Evolutionary conservation across 1,140 invertebrate species (phyloP).

Genomic region (Thaumatotibia leucotreta): DNA sequence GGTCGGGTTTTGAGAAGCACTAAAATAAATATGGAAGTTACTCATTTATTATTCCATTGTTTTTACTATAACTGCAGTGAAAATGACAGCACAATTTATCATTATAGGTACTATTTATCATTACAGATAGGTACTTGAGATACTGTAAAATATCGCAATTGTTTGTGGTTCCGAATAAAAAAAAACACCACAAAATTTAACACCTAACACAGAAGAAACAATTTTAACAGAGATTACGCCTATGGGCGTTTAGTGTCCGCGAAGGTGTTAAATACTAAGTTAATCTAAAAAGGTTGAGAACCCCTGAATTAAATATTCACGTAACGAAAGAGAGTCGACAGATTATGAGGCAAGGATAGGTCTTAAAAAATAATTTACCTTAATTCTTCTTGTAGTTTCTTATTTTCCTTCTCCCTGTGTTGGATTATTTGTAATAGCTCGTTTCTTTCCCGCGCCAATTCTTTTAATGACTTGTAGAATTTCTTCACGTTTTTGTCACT

Average conservation of each 20-base stretch:
- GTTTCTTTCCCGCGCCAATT: conserved; percentile 57
- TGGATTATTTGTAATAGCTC: conserved; percentile 58
- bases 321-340: neutral
- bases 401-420: conserved; percentile 53
- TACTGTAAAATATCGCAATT: too few relatives aligned
- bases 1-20: conserved; percentile 43
- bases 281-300: neutral
- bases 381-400: conserved; percentile 48
- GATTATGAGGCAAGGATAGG: too few relatives aligned
- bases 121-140: too few relatives aligned
- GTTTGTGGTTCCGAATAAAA: too few relatives aligned
- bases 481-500: conserved; percentile 65
- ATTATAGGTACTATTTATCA: too few relatives aligned
- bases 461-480: conserved; percentile 60
- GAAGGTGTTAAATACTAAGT: too few relatives aligned
- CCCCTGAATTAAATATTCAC: neutral
- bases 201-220: too few relatives aligned
- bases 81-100: too few relatives aligned
- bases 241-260: too few relatives aligned
- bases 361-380: conserved; percentile 36
- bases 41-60: neutral
- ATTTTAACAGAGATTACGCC: too few relatives aligned
- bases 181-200: too few relatives aligned
- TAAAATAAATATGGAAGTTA: conserved; percentile 29
- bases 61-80: neutral